phyloP scores from a whole-genome alignment of 2,888 invertebrate genomes.

The Parnassius mnemosyne region DNA sequence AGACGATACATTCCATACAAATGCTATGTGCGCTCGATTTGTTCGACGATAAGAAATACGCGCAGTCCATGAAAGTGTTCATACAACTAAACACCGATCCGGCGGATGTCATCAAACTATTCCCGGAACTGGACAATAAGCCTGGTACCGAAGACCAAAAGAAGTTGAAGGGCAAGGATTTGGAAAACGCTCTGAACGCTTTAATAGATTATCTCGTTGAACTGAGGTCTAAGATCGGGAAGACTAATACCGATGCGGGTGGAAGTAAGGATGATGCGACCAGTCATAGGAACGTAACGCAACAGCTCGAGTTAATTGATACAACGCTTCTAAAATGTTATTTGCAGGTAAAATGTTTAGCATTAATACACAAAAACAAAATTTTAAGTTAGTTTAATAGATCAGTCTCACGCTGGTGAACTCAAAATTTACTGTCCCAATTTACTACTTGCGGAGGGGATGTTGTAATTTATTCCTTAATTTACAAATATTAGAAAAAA shows the following conservation, averaged over 20 bases:
- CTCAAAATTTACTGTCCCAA: no score
- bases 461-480: no score
- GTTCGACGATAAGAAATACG: slow-evolving; percentile 93
- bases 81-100: slow-evolving; percentile 95
- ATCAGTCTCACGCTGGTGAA: no score
- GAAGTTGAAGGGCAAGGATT: slow-evolving; percentile 88
- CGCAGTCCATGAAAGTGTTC: slow-evolving; percentile 95
- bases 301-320: slow-evolving; percentile 93
- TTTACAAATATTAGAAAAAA: no score
- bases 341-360: slow-evolving; percentile 83
- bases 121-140: slow-evolving; percentile 90
- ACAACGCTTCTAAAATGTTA: slow-evolving; percentile 98
- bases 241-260: slow-evolving; percentile 41
- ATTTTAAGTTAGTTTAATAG: no score
- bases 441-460: no score
- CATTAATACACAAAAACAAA: no score
- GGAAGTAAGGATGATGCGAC: slow-evolving; percentile 38
- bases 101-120: slow-evolving; percentile 95
- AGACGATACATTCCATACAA: slow-evolving; percentile 92
- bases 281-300: slow-evolving; percentile 55
- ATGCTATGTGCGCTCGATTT: slow-evolving; percentile 94
- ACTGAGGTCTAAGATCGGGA: slow-evolving; percentile 80
- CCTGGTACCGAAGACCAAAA: slow-evolving; percentile 48
- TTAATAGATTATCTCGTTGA: slow-evolving; percentile 94
- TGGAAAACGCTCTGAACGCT: slow-evolving; percentile 93